Evolutionary conservation across 2,797 vertebrate species (phyloP).

Genomic region (Coracias cyanogaster): DNA sequence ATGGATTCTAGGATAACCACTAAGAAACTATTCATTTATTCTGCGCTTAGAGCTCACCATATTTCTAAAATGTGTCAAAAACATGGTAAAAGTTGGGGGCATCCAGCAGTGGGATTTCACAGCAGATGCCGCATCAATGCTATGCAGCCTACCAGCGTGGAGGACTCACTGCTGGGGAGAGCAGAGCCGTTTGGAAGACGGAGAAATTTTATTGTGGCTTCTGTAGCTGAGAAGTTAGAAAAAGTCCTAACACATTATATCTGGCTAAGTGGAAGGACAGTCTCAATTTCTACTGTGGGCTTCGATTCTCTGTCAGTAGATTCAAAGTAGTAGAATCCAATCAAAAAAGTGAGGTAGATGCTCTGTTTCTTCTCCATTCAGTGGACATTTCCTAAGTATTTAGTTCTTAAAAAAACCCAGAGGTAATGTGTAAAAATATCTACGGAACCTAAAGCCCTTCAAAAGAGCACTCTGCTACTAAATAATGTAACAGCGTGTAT

Average conservation of each 20-base stretch:
- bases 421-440: not conserved
- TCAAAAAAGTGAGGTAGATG: not conserved
- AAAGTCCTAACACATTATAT: not conserved
- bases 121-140: not conserved
- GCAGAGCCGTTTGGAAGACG: not conserved
- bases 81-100: accelerated
- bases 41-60: not conserved
- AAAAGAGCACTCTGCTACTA: not conserved
- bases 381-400: not conserved
- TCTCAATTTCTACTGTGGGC: not conserved
- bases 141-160: not conserved
- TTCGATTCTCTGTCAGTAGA: not conserved
- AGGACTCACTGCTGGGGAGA: not conserved
- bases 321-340: not conserved
- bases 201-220: not conserved
- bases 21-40: not conserved
- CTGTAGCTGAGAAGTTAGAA: not conserved
- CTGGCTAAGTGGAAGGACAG: not conserved
- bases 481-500: not conserved
- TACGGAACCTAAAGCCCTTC: not conserved
- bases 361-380: not conserved
- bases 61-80: not conserved
- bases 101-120: not conserved
- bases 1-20: not conserved
- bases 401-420: not conserved